Conservation (phyloP, 2,888 invertebrate genomes). For the Elegia similella region DNA sequence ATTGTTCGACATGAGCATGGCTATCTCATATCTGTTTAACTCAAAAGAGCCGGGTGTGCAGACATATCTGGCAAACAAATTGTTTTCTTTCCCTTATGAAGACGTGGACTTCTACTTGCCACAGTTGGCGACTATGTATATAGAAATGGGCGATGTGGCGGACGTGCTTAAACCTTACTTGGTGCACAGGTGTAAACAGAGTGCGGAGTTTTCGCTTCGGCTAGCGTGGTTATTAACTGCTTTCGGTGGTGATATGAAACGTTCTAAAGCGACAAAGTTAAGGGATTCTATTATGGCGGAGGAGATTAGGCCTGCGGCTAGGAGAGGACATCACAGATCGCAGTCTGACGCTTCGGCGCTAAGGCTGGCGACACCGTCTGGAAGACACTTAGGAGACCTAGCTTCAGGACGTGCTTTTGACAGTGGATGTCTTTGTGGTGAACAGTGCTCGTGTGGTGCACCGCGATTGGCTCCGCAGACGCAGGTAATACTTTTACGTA, state of each 20-base stretch:
- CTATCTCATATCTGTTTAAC: constrained; percentile 98
- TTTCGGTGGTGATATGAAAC: constrained; percentile 86
- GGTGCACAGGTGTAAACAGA: constrained; percentile 88
- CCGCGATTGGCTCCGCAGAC: constrained; percentile 74
- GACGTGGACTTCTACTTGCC: constrained; percentile 99
- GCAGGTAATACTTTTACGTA: constrained; percentile 50
- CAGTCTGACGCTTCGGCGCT: constrained; percentile 91
- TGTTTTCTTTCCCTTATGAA: constrained; percentile 95
- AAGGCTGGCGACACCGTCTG: constrained; percentile 74
- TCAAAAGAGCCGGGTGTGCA: constrained; percentile 99
- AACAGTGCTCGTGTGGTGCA: constrained; percentile 84
- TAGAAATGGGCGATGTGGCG: constrained; percentile 98
- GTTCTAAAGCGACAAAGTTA: constrained; percentile 66
- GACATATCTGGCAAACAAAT: constrained; percentile 97
- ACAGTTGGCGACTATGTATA: constrained; percentile 98
- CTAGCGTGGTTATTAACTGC: constrained; percentile 98
- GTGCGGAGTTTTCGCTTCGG: constrained; percentile 97
- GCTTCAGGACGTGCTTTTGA: constrained; percentile 98
- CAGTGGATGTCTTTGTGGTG: constrained; percentile 95
- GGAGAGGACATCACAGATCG: constrained; percentile 84
- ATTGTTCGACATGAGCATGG: constrained; percentile 98
- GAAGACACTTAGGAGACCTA: constrained; percentile 92
- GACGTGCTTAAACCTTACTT: constrained; percentile 84
- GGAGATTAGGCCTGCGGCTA: constrained; percentile 70
- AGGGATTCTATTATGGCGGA: constrained; percentile 71